Evolutionary conservation across 2,113 vertebrate genomes (phyloP).

Genomic region (Coryphaenoides rupestris): DNA sequence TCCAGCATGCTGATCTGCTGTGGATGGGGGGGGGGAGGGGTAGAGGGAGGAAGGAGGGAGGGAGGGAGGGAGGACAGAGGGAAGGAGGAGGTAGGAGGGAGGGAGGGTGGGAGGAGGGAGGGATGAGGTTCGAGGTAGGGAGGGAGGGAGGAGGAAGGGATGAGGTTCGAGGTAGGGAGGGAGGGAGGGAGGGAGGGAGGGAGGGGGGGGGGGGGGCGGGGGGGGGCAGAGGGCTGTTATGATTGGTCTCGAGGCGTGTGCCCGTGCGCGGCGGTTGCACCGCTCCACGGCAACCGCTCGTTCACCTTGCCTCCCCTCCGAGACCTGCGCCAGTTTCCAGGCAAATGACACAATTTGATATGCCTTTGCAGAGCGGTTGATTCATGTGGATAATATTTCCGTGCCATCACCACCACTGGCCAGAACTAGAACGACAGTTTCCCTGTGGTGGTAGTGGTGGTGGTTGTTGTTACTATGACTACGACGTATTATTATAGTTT

Average conservation of each 20-base stretch:
- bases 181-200: background rate
- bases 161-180: too few relatives aligned
- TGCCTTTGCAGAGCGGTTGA: constrained; percentile 65
- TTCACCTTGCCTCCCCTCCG: constrained; percentile 73
- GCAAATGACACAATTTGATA: constrained; percentile 79
- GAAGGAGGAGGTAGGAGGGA: constrained; percentile 27
- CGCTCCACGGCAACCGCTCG: constrained; percentile 59
- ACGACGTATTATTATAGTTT: constrained; percentile 52
- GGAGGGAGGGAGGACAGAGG: background rate
- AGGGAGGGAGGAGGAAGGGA: constrained; percentile 23
- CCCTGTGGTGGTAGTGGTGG: constrained; percentile 53
- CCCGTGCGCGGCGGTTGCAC: constrained; percentile 56
- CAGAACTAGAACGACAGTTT: constrained; percentile 67
- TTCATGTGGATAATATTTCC: constrained; percentile 76
- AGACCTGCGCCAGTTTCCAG: constrained; percentile 77
- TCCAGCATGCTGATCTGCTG: constrained; percentile 51
- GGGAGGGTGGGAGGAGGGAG: too few relatives aligned
- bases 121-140: constrained; percentile 8
- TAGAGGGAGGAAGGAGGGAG: constrained; percentile 18
- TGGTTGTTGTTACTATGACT: constrained; percentile 40
- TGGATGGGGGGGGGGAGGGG: too few relatives aligned
- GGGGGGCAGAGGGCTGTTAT: constrained; percentile 30
- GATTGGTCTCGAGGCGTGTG: constrained; percentile 69
- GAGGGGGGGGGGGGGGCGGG: constrained; percentile 25
- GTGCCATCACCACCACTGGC: constrained; percentile 64